Evolutionary conservation across 92 coral and sea anemone genomes (phyloP).

Genomic region (Parazoanthus atlanticus): DNA sequence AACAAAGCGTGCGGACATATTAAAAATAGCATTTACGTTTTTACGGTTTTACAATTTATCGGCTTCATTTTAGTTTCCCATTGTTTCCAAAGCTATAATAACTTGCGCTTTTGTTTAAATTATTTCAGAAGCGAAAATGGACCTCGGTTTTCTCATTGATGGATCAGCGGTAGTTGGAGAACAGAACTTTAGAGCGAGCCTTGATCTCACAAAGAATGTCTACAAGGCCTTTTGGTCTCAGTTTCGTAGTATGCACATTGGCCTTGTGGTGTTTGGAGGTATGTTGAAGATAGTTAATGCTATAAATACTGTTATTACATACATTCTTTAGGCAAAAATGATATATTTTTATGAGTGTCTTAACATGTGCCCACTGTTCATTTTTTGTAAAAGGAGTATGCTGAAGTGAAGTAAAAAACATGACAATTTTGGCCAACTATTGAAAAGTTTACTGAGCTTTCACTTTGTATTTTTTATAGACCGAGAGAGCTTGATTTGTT

Average conservation of each 20-base stretch:
- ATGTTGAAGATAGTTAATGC: not conserved
- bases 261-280: conserved; percentile 73
- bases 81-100: not conserved
- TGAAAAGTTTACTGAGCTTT: too few relatives aligned
- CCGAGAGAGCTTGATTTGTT: too few relatives aligned
- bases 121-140: conserved; percentile 76
- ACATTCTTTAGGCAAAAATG: not conserved
- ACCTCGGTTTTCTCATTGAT: conserved; percentile 85
- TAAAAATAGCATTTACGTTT: not conserved
- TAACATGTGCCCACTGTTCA: too few relatives aligned
- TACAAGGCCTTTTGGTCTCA: conserved; percentile 82
- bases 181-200: conserved; percentile 62
- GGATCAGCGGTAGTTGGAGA: conserved; percentile 85
- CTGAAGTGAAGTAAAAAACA: too few relatives aligned
- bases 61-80: not conserved
- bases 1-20: too few relatives aligned
- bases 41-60: not conserved
- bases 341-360: not conserved
- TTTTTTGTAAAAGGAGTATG: too few relatives aligned
- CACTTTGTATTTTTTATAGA: too few relatives aligned
- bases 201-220: conserved; percentile 63
- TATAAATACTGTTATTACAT: not conserved
- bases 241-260: conserved; percentile 73
- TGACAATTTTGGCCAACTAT: too few relatives aligned
- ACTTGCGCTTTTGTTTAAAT: not conserved